Conservation (phyloP, 2,797 vertebrate species). For the Tauraco hartlaubi region DNA sequence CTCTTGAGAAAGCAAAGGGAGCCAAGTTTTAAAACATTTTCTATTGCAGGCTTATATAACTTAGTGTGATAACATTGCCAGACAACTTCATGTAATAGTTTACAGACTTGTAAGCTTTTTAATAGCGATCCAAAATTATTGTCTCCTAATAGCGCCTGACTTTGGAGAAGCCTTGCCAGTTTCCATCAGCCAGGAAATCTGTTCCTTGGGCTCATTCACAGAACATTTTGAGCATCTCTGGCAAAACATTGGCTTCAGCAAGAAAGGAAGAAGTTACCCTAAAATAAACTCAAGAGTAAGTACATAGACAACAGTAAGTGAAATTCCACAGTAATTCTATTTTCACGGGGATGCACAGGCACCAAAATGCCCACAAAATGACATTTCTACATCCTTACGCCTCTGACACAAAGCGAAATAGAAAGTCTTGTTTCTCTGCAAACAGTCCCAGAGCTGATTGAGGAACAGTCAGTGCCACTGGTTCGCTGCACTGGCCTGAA, state of each 20-base stretch:
- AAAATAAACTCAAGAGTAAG: conserved; percentile 1
- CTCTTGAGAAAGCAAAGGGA: not conserved
- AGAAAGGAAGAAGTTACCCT: not conserved
- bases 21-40: not conserved
- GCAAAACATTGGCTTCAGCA: conserved; percentile 2
- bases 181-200: conserved; percentile 51
- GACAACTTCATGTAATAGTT: not conserved
- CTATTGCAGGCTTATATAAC: not conserved
- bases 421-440: not conserved
- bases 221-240: conserved; percentile 36
- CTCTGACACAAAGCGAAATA: not conserved
- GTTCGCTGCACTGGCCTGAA: not conserved
- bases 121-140: conserved; percentile 7
- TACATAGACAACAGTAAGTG: not conserved
- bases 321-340: not conserved
- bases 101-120: not conserved
- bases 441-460: not conserved
- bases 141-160: conserved; percentile 5
- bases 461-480: not conserved
- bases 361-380: not conserved
- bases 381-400: not conserved
- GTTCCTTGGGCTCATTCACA: conserved; percentile 44
- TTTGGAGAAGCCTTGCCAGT: conserved; percentile 13
- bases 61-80: not conserved
- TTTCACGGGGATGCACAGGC: not conserved